Evolutionary conservation across 2,888 invertebrate genomes (phyloP), one percentile per base, ranked within the genome.

Genomic region (Cryptocephalus primarius): DNA sequence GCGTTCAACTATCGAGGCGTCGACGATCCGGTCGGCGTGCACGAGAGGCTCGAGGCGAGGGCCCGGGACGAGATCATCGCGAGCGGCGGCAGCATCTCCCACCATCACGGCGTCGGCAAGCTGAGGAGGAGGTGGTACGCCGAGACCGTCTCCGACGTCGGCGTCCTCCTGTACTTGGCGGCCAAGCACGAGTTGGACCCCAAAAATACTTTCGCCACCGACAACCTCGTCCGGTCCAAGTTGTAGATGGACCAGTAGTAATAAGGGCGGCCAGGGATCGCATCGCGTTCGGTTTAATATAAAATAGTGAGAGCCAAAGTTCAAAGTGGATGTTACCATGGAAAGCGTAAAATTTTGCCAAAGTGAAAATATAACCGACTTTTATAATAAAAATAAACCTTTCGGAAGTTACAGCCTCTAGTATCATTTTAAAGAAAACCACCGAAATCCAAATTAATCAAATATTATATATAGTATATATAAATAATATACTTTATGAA

Each of bases 61-160:
- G 96, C 95, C 0, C 74, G 97, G 33, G 86, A 94, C 60, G 95
- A 95, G 71, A 94, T 97, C 52, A 73, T 97, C 42, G 84, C 88
- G 1, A 85, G 81, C 55, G 91, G 92, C 9, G 92, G 92, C 59
- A 93, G 92, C 54, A 78, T 97, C 57, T 95, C 95, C 0, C 96
- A 96, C 71, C 96, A 96, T 69, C 96, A 96, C 67, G 96, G 96
- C 1, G 85, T 97, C 10, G 97, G 97, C 0, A 99, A 99, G 70
- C 75, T 88, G 47, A 78, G 97, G 12, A 85, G 85, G 56, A 82
- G 82, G 59, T 99, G 93, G 88, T 86, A 96, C 67, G 74, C 79
- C 6, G 74, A 79, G 45, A 88, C 92, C 0, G 86, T 97, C 2
- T 92, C 95, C 8, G 75, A 81, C 13, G 77, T 87, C 1, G 94